Percentiles rank a stretch among this genome's conserved stretches.
Evolutionary conservation across 2,888 invertebrate species (phyloP).

Genomic region (Tinea semifulvella): DNA sequence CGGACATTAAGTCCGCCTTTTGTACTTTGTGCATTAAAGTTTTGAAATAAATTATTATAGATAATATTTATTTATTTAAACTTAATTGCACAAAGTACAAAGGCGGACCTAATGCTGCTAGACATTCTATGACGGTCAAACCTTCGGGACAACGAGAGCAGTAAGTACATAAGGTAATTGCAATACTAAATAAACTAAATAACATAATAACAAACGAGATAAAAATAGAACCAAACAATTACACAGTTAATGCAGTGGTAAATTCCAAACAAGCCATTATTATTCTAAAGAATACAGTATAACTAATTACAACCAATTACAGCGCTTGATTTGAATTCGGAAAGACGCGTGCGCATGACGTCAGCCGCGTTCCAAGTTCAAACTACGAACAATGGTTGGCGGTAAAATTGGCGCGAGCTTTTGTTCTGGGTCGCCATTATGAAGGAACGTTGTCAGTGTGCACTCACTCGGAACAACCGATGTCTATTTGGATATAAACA

Average conservation of each 20-base stretch:
- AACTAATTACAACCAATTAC: slow-evolving; percentile 36
- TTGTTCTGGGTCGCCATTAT: slow-evolving; percentile 53
- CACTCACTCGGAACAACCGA: slow-evolving; percentile 7
- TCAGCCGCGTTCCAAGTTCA: slow-evolving; percentile 49
- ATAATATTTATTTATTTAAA: no score
- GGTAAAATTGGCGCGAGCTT: slow-evolving; percentile 60
- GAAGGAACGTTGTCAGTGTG: slow-evolving; percentile 15
- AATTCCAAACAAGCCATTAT: not conserved
- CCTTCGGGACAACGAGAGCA: no score
- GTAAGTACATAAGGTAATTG: no score
- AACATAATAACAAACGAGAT: not conserved
- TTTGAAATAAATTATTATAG: no score
- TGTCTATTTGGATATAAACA: slow-evolving; percentile 7
- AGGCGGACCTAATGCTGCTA: no score
- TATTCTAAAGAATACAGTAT: slow-evolving; percentile 1
- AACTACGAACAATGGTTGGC: slow-evolving; percentile 47
- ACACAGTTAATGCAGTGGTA: no score
- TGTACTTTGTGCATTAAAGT: no score
- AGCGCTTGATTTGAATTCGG: slow-evolving; percentile 51
- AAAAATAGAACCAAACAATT: not conserved
- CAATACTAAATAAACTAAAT: not conserved
- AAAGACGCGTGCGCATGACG: slow-evolving; percentile 52
- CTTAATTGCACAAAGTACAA: no score
- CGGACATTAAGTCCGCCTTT: no score
- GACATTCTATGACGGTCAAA: no score